A percentile compares a stretch with the other conserved stretches of the same genome.
Conservation (phyloP, 2,888 invertebrate genomes). For the Helobdella robusta region DNA sequence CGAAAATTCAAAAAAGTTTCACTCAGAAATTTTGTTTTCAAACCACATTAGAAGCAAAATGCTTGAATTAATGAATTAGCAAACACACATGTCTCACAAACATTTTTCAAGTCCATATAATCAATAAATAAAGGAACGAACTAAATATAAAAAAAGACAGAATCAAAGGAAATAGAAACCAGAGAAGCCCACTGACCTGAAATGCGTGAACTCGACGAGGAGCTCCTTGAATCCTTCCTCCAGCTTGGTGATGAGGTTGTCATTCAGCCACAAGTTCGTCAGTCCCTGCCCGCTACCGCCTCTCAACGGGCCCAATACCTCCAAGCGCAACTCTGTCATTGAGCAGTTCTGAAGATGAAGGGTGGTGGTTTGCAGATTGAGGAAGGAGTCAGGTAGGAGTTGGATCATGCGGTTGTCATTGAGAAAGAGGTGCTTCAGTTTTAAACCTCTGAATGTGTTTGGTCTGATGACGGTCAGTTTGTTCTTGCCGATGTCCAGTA, state of each 20-base stretch:
- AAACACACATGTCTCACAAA: too few species aligned
- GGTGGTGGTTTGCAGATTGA: slow-evolving; percentile 42
- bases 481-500: slow-evolving; percentile 46
- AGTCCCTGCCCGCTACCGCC: slow-evolving; percentile 42
- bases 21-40: too few species aligned
- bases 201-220: slow-evolving; percentile 42
- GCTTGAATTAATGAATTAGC: too few species aligned
- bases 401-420: slow-evolving; percentile 44
- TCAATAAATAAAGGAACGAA: too few species aligned
- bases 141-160: too few species aligned
- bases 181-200: too few species aligned
- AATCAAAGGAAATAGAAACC: too few species aligned
- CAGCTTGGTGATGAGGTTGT: slow-evolving; percentile 43
- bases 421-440: slow-evolving; percentile 44
- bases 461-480: slow-evolving; percentile 43
- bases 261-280: slow-evolving; percentile 44
- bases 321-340: slow-evolving; percentile 39
- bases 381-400: slow-evolving; percentile 41
- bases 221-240: slow-evolving; percentile 39
- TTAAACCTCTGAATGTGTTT: slow-evolving; percentile 45
- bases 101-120: too few species aligned
- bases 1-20: too few species aligned
- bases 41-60: too few species aligned
- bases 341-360: slow-evolving; percentile 46
- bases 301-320: slow-evolving; percentile 43